Base-by-base conservation (phyloP, 1,140 invertebrate species). In the Drosophila punjabiensis region DNA sequence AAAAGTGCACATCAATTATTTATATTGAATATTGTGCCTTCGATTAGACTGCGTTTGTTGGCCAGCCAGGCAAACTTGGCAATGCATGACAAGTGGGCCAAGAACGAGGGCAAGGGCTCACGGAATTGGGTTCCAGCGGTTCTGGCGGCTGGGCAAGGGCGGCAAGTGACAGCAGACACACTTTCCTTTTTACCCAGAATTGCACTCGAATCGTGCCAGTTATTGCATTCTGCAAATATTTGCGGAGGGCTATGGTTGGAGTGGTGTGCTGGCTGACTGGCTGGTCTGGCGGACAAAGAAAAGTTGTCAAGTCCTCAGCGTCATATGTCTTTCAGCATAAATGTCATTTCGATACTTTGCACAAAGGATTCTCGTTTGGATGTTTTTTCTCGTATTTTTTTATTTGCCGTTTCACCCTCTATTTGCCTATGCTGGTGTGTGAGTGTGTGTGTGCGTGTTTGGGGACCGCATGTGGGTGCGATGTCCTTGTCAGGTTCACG, bases 1-100 rank as follows among this genome's bases (percentile, higher is more conserved):
- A 71, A 63, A 60, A 81, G 48, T 64, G 85, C 70, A 39, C 70
- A 89, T 89, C 86, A 86, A 82, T 90, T 90, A 90, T 90, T 90
- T 81, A 86, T 73, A 82, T 81, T 81, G 76, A 90, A 86, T 82
- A 90, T 90, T 89, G 70, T 77, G 76, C 68, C 73, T 90, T 86
- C 87, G 86, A 86, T 89, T 89, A 89, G 79, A 73, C 76, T 47
- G 52, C 69, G 65, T 75, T 41, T 52, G 80, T 78, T 50, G 63
- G 64, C 41, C 83, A 83, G 63, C 75, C 82, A 79, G 69, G 64
- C 76, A 63, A 63, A 45, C 63, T 24, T 50, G 55, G 33, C 60
- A 53, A 48, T 74, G 45, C 64, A 56, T 47, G 64, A 48, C 65
- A 69, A 71, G 68, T 71, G 64, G 68, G 68, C 68, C 64, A 37